A percentile compares a stretch with the other conserved stretches of the same genome.
Evolutionary conservation across 2,113 vertebrate genomes (phyloP).

Genomic region (Clarias batrachus): DNA sequence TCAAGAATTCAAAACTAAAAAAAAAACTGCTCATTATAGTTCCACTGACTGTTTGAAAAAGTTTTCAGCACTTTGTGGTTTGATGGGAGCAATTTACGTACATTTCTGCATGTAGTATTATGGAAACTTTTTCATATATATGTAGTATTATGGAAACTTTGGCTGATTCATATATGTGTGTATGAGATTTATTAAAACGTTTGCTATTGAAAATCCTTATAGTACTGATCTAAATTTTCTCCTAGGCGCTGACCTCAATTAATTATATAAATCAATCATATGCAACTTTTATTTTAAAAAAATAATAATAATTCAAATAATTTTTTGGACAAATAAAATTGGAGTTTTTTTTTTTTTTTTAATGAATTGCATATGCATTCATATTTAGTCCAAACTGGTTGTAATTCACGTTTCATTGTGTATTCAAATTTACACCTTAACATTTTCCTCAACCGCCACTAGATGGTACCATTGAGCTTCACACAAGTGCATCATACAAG

Average conservation of each 20-base stretch:
- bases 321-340: too few relatives aligned
- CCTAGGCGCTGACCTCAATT: too few relatives aligned
- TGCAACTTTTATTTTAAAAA: too few relatives aligned
- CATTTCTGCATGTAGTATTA: neutral
- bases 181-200: too few relatives aligned
- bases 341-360: neutral
- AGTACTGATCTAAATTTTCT: too few relatives aligned
- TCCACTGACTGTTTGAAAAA: neutral
- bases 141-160: neutral
- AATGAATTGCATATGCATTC: neutral
- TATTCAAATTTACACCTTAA: neutral
- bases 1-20: neutral
- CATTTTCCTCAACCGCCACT: constrained; percentile 5
- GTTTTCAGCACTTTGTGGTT: neutral
- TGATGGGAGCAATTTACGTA: neutral
- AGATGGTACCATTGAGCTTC: constrained; percentile 12
- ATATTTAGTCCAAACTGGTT: too few relatives aligned
- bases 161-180: too few relatives aligned
- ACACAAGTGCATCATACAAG: neutral
- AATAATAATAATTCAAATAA: too few relatives aligned
- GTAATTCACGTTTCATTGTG: too few relatives aligned
- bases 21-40: neutral
- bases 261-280: too few relatives aligned
- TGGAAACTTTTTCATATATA: neutral
- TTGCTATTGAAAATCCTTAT: too few relatives aligned